Evolutionary conservation across 2,888 invertebrate genomes (phyloP).

Genomic region (Synanthedon andrenaeformis): DNA sequence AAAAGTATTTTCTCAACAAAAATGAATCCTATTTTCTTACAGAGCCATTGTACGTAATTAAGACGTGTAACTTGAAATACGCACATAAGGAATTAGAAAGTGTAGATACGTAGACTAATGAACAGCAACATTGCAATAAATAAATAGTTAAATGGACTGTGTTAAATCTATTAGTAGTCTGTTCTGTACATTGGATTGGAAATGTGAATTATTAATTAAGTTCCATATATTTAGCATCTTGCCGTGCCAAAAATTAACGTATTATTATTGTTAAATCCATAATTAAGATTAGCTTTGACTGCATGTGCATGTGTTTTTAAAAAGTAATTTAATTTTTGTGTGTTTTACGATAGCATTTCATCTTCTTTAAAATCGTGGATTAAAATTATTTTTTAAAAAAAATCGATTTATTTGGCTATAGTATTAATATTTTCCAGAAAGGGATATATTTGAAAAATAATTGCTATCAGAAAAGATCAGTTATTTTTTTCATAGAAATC

Average conservation of each 20-base stretch:
- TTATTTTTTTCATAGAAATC: too few species aligned
- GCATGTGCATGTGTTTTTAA: too few species aligned
- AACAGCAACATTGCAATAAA: constrained; percentile 17
- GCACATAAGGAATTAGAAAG: constrained; percentile 38
- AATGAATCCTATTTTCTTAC: constrained; percentile 67
- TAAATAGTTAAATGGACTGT: neutral
- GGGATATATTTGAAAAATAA: too few species aligned
- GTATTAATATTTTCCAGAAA: too few species aligned
- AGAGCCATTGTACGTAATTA: constrained; percentile 48
- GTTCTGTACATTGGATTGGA: neutral
- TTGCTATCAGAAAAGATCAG: too few species aligned
- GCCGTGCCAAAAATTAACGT: neutral
- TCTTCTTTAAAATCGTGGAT: too few species aligned
- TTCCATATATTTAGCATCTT: neutral
- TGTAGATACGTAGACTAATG: constrained; percentile 19
- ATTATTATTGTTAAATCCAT: constrained; percentile 12
- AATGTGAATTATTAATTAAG: too few species aligned
- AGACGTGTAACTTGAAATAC: constrained; percentile 55
- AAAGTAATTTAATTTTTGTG: too few species aligned
- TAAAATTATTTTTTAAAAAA: too few species aligned
- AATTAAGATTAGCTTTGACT: constrained; percentile 13
- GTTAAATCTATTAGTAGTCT: neutral
- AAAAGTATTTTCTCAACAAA: constrained; percentile 60
- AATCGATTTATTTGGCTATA: too few species aligned
- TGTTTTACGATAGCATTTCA: too few species aligned